Percentiles rank a stretch among this genome's conserved stretches.
Conservation (phyloP, 2,113 vertebrate species). For the Pheucticus melanocephalus region DNA sequence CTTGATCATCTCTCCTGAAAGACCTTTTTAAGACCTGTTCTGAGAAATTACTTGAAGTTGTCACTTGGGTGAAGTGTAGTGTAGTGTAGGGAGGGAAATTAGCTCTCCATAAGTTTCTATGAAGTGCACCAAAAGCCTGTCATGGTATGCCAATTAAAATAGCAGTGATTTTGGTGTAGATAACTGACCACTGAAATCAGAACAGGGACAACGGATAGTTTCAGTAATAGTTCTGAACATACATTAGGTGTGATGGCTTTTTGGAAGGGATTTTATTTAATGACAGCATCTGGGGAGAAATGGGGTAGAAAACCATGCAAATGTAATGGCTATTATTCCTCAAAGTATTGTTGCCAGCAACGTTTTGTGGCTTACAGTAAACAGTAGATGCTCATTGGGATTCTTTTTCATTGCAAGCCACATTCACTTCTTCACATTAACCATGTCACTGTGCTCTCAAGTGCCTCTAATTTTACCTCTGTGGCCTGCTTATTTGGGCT, state of each 20-base stretch:
- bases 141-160: not conserved
- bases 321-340: not conserved
- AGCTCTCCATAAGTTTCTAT: not conserved
- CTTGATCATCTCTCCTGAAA: not conserved
- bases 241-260: not conserved
- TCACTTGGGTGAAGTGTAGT: not conserved
- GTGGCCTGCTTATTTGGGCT: not conserved
- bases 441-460: not conserved
- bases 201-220: not conserved
- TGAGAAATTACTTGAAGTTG: not conserved
- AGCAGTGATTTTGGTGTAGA: not conserved
- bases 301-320: not conserved
- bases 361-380: not conserved
- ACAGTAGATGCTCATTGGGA: not conserved
- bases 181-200: not conserved
- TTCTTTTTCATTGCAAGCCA: not conserved
- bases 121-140: not conserved
- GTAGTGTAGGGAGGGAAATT: not conserved
- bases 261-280: not conserved
- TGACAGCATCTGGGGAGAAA: not conserved
- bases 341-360: not conserved
- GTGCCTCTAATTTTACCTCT: not conserved
- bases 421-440: not conserved
- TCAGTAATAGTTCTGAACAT: not conserved
- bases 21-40: not conserved